These are phyloP conservation scores for Echinops telfairi DNA, from an alignment of 2,113 vertebrate species.

Conservation along the genomic window DNA sequence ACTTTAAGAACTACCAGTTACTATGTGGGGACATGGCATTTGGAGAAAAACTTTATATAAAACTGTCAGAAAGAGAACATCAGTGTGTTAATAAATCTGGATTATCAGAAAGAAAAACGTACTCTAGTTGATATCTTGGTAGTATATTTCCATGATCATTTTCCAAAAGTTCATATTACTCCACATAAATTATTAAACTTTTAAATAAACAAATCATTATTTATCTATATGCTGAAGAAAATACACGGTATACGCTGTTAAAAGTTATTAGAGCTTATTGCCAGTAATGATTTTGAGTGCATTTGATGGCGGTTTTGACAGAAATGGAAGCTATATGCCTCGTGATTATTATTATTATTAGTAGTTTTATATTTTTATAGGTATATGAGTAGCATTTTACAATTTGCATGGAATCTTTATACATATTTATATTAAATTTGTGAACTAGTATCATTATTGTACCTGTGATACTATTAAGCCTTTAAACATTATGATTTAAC, in stretches of 20 bases:
- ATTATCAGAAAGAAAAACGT: neutral
- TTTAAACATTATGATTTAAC: constrained; percentile 1
- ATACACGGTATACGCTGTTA: neutral
- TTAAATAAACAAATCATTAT: neutral
- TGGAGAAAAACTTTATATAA: neutral
- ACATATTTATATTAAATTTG: neutral
- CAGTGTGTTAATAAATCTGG: neutral
- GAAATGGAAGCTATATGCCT: neutral
- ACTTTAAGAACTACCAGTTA: neutral
- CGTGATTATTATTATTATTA: neutral
- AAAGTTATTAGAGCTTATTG: neutral
- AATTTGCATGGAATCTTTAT: neutral
- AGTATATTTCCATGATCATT: neutral
- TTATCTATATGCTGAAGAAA: neutral
- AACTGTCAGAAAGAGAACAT: neutral
- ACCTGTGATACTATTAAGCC: neutral
- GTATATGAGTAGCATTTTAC: neutral
- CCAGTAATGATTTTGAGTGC: neutral
- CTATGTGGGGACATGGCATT: neutral
- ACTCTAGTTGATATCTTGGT: neutral
- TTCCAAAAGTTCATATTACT: neutral
- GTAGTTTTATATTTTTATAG: neutral
- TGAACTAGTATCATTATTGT: neutral
- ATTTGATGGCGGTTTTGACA: neutral
- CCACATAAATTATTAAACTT: neutral